phyloP scores from a whole-genome alignment of 2,113 vertebrate species.

The Elachura formosa region DNA sequence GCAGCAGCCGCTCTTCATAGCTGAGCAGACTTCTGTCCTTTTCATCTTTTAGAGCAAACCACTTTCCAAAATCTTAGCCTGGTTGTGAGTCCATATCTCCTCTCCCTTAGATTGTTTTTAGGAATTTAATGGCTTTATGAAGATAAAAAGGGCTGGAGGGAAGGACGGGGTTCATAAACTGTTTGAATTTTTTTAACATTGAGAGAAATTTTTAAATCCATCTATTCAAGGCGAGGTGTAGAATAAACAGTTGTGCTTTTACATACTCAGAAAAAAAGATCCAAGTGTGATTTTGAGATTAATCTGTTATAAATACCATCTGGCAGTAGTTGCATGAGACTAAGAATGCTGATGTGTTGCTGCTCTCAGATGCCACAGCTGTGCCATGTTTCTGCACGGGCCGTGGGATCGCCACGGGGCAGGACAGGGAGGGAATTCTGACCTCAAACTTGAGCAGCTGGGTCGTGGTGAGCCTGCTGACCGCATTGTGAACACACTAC shows the following conservation, averaged over 20 bases:
- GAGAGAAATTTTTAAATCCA: not conserved
- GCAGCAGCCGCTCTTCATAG: conserved; percentile 77
- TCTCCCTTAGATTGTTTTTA: not conserved
- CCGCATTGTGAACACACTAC: rapidly evolving
- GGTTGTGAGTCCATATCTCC: not conserved
- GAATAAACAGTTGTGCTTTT: not conserved
- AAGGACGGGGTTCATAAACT: not conserved
- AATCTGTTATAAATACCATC: not conserved
- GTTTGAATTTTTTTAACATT: not conserved
- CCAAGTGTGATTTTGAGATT: not conserved
- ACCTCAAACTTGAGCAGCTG: rapidly evolving
- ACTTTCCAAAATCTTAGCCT: not conserved
- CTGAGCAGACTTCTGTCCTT: conserved; percentile 45
- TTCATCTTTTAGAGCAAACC: conserved; percentile 16
- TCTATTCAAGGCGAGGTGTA: not conserved
- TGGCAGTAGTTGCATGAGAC: not conserved
- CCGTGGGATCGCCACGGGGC: not conserved
- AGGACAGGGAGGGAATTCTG: not conserved
- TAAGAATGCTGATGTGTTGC: not conserved
- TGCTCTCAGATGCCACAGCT: not conserved
- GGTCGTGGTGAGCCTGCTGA: rapidly evolving
- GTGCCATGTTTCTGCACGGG: rapidly evolving
- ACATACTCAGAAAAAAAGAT: not conserved
- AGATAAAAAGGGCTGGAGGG: not conserved
- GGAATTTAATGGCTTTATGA: not conserved